Evolutionary conservation across 2,797 vertebrate species (phyloP).

Genomic region (Heliangelus exortis): DNA sequence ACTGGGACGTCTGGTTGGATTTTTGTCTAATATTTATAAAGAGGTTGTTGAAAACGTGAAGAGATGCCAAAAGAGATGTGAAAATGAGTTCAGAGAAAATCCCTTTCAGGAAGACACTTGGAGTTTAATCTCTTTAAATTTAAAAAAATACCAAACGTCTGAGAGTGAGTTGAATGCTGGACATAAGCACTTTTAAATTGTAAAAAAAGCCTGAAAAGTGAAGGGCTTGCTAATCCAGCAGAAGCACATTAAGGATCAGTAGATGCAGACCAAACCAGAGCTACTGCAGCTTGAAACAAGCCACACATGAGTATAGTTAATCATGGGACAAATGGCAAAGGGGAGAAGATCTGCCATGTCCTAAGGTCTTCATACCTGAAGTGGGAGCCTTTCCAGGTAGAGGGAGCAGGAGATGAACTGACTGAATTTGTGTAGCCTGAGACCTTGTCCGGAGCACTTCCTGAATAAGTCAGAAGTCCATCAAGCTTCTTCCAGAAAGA

Average conservation of each 20-base stretch:
- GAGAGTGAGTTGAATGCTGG: background rate
- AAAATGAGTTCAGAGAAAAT: background rate
- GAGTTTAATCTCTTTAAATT: background rate
- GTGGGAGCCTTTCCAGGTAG: background rate
- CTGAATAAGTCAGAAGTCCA: background rate
- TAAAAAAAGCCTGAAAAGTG: background rate
- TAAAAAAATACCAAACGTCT: background rate
- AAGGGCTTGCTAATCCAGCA: background rate
- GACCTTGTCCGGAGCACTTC: background rate
- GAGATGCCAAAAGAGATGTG: background rate
- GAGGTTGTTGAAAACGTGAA: background rate
- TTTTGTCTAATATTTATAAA: background rate
- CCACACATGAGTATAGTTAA: rapidly evolving
- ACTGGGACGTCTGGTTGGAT: background rate
- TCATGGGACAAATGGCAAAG: background rate
- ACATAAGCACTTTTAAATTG: background rate
- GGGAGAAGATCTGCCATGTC: background rate
- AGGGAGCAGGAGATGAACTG: background rate
- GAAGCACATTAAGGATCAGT: background rate
- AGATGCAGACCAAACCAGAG: background rate
- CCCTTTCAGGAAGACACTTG: background rate
- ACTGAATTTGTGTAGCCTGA: background rate
- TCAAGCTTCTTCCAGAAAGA: background rate
- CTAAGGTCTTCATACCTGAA: background rate
- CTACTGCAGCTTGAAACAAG: background rate